Base-by-base conservation (phyloP, 2,888 invertebrate genomes). In the Yponomeuta cagnagella region DNA sequence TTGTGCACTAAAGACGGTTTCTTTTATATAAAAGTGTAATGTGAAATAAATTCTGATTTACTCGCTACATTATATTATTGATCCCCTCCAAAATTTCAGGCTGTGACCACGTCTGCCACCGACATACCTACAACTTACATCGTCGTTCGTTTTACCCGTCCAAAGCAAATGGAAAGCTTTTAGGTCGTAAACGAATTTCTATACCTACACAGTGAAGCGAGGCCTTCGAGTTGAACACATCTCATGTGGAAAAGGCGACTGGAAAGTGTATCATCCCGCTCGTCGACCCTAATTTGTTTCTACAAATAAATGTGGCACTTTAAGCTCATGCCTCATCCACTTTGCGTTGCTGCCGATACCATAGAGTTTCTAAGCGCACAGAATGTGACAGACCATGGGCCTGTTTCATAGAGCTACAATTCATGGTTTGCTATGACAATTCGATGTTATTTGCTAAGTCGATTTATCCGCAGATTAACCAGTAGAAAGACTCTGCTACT, bases 181-280 rank as follows among this genome's bases (percentile, higher is more conserved):
- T 87, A 89, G 80, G 81, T 80, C 80, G 79, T 86, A 86, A 86
- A 85, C 83, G 84, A 87, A 87, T 88, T 88, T 84, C 80, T 83
- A 78, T 80, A 80, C 63, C n/a, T 69, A 69, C 69, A 48, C 48
- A 15, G 63, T 52, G 63, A 58, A 70, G 52, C 33, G n/a, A 52
- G 63, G 63, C 63, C 63, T 63, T 52, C 63, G 63, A n/a, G 70
- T 58, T 68, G 67, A 58, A 71, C 68, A 58, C 71, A 71, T 71
- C 71, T 68, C 71, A 68, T 63, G 68, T 48, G 66, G 67, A 70
- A 70, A 68, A 66, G 48, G 31, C 31, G 63, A 71, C 63, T 71
- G 67, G 31, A 68, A 68, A 67, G 68, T 15, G 67, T 68, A 52
- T 68, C 48, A 52, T 52, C 67, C 10, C 52, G 5, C 68, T 31